Conservation (phyloP, 2,888 invertebrate species). For the Terebella lapidaria region DNA sequence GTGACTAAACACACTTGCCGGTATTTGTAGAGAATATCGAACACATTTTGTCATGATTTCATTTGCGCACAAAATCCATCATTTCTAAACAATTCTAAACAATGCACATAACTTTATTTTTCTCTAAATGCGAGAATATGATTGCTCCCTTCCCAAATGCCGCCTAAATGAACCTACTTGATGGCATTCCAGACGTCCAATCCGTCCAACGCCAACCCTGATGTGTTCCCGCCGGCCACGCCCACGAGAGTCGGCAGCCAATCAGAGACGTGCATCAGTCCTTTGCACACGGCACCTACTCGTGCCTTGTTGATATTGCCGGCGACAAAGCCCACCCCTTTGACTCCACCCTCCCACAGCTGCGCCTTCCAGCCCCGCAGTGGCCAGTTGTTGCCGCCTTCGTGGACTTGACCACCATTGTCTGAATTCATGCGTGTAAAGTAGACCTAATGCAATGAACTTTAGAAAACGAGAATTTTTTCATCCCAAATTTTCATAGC, state of each 20-base stretch:
- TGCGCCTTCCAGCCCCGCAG: not conserved
- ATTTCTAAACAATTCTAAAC: too few species aligned
- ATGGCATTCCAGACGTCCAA: not conserved
- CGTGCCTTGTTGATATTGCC: not conserved
- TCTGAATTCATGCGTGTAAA: not conserved
- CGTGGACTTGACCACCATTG: not conserved
- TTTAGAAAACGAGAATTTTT: too few species aligned
- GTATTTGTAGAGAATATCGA: too few species aligned
- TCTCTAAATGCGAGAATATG: too few species aligned
- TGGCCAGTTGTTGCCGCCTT: not conserved
- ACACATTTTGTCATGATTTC: too few species aligned
- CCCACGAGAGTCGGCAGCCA: not conserved
- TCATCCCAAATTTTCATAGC: too few species aligned
- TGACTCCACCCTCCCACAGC: not conserved
- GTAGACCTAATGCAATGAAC: too few species aligned
- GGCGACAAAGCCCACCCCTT: not conserved
- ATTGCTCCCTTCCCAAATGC: too few species aligned
- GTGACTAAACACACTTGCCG: too few species aligned
- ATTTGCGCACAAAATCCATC: too few species aligned
- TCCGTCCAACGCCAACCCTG: not conserved
- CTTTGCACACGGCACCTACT: not conserved
- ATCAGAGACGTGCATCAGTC: not conserved
- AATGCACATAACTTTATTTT: too few species aligned
- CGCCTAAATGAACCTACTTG: not conserved
- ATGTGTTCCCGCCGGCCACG: not conserved